Conservation (phyloP, 1,140 invertebrate species). For the Chelonus insularis region DNA sequence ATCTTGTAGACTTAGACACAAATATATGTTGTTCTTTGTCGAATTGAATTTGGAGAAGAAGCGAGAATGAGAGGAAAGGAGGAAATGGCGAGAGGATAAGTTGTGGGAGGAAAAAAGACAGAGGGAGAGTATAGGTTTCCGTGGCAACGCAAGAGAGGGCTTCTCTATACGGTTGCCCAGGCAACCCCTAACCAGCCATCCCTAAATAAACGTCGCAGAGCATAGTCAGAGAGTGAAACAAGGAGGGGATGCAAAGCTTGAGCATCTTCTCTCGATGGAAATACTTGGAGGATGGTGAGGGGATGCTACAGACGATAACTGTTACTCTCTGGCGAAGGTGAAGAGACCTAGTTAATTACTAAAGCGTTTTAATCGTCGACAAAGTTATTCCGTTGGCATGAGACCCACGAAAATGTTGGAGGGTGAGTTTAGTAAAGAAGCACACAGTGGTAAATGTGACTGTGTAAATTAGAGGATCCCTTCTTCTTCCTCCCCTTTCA, state of each 20-base stretch:
- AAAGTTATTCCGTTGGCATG: slow-evolving; percentile 51
- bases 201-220: slow-evolving; percentile 34
- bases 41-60: slow-evolving; percentile 24
- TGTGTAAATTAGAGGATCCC: slow-evolving; percentile 26
- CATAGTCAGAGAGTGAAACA: slow-evolving; percentile 23
- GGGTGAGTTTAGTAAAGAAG: slow-evolving; percentile 24
- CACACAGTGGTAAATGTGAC: slow-evolving; percentile 13
- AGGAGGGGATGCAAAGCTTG: slow-evolving; percentile 7
- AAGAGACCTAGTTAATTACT: slow-evolving; percentile 56
- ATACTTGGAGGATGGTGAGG: background rate
- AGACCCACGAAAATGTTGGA: slow-evolving; percentile 34
- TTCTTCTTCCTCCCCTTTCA: no score
- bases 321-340: slow-evolving; percentile 46
- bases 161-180: slow-evolving; percentile 37
- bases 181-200: slow-evolving; percentile 37
- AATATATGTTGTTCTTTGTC: background rate
- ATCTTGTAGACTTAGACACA: no score
- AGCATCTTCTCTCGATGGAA: background rate
- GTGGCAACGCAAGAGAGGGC: slow-evolving; percentile 45
- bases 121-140: slow-evolving; percentile 39
- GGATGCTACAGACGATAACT: slow-evolving; percentile 38
- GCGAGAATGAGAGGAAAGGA: slow-evolving; percentile 21
- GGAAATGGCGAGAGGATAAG: slow-evolving; percentile 2
- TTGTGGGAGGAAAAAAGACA: background rate
- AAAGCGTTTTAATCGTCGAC: slow-evolving; percentile 61